Evolutionary conservation across 2,113 vertebrate genomes (phyloP).

Genomic region (Diadophis punctatus): DNA sequence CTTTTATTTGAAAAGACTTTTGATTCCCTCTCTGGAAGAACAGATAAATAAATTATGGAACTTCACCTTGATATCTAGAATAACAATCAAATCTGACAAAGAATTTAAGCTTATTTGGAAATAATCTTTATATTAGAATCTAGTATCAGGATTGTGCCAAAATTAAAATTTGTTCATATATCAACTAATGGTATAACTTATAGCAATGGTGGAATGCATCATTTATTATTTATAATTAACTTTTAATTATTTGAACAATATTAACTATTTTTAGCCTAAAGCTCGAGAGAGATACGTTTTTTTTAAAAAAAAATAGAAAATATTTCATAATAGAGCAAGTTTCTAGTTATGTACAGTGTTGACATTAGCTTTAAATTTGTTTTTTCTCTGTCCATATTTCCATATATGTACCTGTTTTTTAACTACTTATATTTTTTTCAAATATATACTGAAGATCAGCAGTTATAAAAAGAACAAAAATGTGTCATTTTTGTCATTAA

Average conservation of each 20-base stretch:
- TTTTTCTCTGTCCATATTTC: neutral
- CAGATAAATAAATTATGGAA: neutral
- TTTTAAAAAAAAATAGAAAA: neutral
- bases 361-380: neutral
- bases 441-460: neutral
- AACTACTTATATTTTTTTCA: neutral
- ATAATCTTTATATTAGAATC: neutral
- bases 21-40: neutral
- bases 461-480: neutral
- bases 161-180: neutral
- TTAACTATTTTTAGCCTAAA: neutral
- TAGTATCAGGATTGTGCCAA: neutral
- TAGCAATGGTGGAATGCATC: neutral
- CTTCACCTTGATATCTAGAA: neutral
- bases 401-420: neutral
- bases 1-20: neutral
- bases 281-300: neutral
- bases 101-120: neutral
- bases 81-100: neutral
- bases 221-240: neutral
- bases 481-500: neutral
- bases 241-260: neutral
- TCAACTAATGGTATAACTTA: neutral
- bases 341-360: neutral
- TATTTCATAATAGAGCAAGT: neutral